Conservation (phyloP, 2,797 vertebrate genomes). For the Leptoclinus maculatus region DNA sequence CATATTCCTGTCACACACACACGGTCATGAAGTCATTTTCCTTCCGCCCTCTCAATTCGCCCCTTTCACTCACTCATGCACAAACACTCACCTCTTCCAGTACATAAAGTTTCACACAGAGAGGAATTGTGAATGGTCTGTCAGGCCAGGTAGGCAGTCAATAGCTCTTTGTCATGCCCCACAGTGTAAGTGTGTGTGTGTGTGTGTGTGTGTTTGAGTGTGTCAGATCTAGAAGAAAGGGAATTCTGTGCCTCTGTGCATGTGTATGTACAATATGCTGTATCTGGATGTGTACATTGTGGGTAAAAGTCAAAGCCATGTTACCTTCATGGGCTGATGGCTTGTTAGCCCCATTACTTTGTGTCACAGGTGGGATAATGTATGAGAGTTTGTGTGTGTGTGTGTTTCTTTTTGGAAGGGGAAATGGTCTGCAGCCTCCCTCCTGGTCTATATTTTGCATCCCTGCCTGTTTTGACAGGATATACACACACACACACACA, state of each 20-base stretch:
- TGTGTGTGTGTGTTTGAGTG: neutral
- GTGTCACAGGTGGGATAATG: conserved; percentile 42
- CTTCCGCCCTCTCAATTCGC: conserved; percentile 9
- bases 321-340: conserved; percentile 26
- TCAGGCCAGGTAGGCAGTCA: conserved; percentile 62
- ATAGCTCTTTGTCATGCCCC: conserved; percentile 62
- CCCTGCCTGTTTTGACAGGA: conserved; percentile 34
- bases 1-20: conserved; percentile 27
- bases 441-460: conserved; percentile 39
- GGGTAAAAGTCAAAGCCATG: conserved; percentile 27
- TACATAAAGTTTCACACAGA: conserved; percentile 67
- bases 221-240: conserved; percentile 30
- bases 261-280: conserved; percentile 9
- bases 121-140: conserved; percentile 71
- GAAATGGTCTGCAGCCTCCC: conserved; percentile 32
- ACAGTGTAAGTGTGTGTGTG: conserved; percentile 18
- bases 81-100: conserved; percentile 58
- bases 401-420: conserved; percentile 14
- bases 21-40: conserved; percentile 21
- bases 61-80: conserved; percentile 48
- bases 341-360: conserved; percentile 44
- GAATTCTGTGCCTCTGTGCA: conserved; percentile 23
- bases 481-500: neutral
- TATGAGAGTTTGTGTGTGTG: conserved; percentile 4
- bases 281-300: neutral